Conservation (phyloP, 2,113 vertebrate genomes). For the Muscicapa adusta region DNA sequence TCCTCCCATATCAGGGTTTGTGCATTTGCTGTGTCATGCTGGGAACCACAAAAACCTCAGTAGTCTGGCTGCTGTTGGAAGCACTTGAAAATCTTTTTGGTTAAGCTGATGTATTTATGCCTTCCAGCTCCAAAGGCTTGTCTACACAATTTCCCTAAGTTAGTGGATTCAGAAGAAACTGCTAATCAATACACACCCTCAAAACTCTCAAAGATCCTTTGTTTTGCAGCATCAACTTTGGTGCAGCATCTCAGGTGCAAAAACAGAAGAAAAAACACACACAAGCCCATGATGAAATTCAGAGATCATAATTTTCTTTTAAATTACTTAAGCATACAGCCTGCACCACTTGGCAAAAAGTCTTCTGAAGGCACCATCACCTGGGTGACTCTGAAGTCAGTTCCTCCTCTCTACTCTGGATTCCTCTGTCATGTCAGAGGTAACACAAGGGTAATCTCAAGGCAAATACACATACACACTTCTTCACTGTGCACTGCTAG, state of each 20-base stretch:
- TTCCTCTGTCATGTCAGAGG: neutral
- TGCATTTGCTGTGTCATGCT: fast-evolving
- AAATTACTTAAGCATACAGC: neutral
- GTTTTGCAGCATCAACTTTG: neutral
- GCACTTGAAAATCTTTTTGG: neutral
- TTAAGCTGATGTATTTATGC: neutral
- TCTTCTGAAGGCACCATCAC: neutral
- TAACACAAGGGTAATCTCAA: neutral
- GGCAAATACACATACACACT: neutral
- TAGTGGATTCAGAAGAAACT: neutral
- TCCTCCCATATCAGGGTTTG: fast-evolving
- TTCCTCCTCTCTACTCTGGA: no score
- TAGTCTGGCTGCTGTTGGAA: neutral
- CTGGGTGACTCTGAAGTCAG: neutral
- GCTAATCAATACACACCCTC: no score
- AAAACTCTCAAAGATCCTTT: neutral
- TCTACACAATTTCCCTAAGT: neutral
- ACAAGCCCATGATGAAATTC: neutral
- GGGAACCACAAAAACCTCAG: neutral
- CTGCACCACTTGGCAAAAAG: neutral
- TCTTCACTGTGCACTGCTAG: neutral
- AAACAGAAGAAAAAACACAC: neutral
- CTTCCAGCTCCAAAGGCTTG: neutral
- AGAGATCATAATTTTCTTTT: neutral
- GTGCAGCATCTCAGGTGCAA: neutral